Evolutionary conservation across 2,797 vertebrate genomes (phyloP), one percentile per base, ranked within the genome.

Genomic region (Amniataba percoides): DNA sequence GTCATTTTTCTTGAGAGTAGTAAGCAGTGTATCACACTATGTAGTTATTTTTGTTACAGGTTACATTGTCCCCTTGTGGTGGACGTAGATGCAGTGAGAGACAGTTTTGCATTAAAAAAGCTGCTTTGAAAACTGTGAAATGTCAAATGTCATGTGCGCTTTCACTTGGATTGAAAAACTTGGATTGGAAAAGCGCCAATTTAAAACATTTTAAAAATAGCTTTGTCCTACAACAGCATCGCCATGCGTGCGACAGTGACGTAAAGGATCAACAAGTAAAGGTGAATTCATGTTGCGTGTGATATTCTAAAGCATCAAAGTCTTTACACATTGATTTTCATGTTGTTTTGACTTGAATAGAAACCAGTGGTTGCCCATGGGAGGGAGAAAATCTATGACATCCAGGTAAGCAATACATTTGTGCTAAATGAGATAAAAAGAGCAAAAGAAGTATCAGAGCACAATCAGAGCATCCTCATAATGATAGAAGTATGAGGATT

Each of bases 301-400:
- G 53, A 77, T 71, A 55, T 74, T 77, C 49, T 66, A 46, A 62
- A 39, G 46, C 56, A 79, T 57, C 71, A 23, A 64, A 49, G 49
- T 43, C 61, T 16, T 34, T 36, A 23, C 36, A 61, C 83, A 78
- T 57, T 5, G 60, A 85, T 88, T 82, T 83, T 61, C 18, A 25
- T 74, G 42, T 21, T 79, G 10, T 31, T 61, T 36, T 81, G 23
- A 68, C 49, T 63, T 56, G 11, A 79, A 71, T 42, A 68, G 23
- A 69, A 73, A 46, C n/a, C 14, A 36, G 3, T 31, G 43, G 48
- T 71, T 75, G 49, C 23, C 19, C 43, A 40, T 51, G n/a, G 39
- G 61, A 66, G 25, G 19, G 19, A 55, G 45, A 55, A 57, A 58
- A 76, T 81, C 55, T 46, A 51, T 74, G 53, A 67, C 45, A 71